Base-by-base conservation (phyloP, 2,888 invertebrate species). In the Drosophila ustulata region DNA sequence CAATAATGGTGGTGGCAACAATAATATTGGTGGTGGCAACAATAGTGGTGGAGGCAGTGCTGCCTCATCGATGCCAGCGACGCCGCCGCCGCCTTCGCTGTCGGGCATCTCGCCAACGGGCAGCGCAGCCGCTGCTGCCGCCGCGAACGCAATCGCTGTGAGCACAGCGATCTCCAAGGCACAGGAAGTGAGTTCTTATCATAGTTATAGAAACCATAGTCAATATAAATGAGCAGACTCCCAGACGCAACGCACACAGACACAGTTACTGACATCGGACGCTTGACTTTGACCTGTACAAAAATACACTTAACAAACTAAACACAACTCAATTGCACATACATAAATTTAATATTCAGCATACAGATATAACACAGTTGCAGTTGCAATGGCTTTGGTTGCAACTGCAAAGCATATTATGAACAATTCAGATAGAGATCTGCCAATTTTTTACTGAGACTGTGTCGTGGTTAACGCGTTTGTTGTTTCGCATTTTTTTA, bases 71-170 rank as follows among this genome's bases (percentile, higher is more conserved):
- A 89, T 85, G 78, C 86, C 83, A 26, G 65, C 70, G 52, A 83
- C 83, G 23, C 89, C 83, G 52, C 89, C 89, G 25, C 85, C 85
- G 13, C 75, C 88, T 5, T 74, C 71, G 34, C 34, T 87, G 28
- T 69, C 87, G 11, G 89, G 89, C 61, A 73, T 87, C 47, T 84
- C 93, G 66, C 80, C 85, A 52, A 80, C 89, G 46, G 81, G 86
- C 70, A 82, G 50, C 50, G 68, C 71, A n/a, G 71, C 71, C n/a
- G 71, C 81, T 41, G 82, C 90, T 30, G 68, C 71, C 13, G 71
- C 81, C 47, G 82, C 90, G 34, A 90, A 84, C 62, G 80, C 93
- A 93, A 93, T 93, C 56, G 94, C 90, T 92, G 93, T 93, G 91
- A 91, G 89, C 61, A 89, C 90, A 71, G 92, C 92, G 61, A 91